These are phyloP conservation scores for Passer domesticus DNA, from an alignment of 2,113 vertebrate species.

Conservation along the genomic window DNA sequence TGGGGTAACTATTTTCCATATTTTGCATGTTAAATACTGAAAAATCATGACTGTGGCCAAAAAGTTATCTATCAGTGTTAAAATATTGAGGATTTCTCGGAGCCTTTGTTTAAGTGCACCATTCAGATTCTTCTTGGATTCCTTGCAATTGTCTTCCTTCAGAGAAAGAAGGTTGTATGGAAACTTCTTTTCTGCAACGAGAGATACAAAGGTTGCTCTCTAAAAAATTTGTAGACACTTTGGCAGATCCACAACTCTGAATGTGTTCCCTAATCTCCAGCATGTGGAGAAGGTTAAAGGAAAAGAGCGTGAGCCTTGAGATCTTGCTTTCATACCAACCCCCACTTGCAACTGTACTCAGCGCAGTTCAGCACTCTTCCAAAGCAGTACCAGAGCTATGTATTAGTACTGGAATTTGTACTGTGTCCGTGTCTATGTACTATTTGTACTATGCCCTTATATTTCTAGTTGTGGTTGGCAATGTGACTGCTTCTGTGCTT, in stretches of 20 bases:
- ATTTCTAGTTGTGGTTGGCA: not conserved
- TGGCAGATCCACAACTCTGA: not conserved
- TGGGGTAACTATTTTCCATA: not conserved
- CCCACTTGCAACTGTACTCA: fast-evolving
- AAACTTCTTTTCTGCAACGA: not conserved
- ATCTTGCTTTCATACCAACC: not conserved
- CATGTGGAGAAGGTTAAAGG: not conserved
- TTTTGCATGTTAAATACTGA: not conserved
- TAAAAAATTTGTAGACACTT: not conserved
- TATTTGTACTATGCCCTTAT: not conserved
- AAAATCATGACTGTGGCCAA: not conserved
- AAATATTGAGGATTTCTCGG: not conserved
- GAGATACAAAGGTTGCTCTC: not conserved
- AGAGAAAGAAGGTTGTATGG: not conserved
- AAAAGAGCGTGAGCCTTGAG: not conserved
- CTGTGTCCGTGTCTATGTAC: not conserved
- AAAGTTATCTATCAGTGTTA: not conserved
- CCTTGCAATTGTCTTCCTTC: not conserved
- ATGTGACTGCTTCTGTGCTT: not conserved
- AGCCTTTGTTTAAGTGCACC: not conserved
- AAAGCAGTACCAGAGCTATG: not conserved
- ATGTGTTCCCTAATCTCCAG: not conserved
- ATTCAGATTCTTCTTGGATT: not conserved
- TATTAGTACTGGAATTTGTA: not conserved
- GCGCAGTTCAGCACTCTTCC: not conserved